A percentile compares a stretch with the other conserved stretches of the same genome.
Evolutionary conservation across 1,140 invertebrate genomes (phyloP).

Genomic region (Tribolium castaneum): DNA sequence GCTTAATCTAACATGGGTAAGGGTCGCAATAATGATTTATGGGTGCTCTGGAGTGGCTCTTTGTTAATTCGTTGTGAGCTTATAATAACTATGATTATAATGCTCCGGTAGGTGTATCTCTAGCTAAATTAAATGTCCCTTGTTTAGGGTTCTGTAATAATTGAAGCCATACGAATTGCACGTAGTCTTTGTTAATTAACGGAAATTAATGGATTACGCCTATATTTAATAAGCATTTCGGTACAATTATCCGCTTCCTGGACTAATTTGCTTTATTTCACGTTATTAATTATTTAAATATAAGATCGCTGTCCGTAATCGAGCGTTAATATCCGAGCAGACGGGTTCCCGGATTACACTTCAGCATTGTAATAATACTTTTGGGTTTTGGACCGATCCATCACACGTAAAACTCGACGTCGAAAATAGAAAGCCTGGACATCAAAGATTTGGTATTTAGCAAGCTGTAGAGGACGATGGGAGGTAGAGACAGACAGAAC

Average conservation of each 20-base stretch:
- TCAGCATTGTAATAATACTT: background rate
- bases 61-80: background rate
- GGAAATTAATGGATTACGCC: conserved; percentile 48
- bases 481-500: conserved; percentile 34
- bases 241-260: conserved; percentile 38
- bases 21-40: background rate
- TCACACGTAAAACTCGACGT: conserved; percentile 6
- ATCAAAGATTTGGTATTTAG: conserved; percentile 33
- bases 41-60: background rate
- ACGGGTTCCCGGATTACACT: background rate
- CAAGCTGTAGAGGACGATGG: conserved; percentile 22
- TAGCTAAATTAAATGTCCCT: conserved; percentile 25
- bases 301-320: conserved; percentile 38
- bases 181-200: conserved; percentile 44
- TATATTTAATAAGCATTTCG: conserved; percentile 43
- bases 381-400: background rate
- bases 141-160: conserved; percentile 22
- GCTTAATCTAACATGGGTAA: too few species aligned
- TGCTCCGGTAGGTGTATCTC: background rate
- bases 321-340: conserved; percentile 27
- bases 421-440: conserved; percentile 16
- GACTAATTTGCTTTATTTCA: conserved; percentile 45
- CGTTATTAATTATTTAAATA: conserved; percentile 43
- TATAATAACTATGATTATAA: conserved; percentile 1
- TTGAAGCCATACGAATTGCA: conserved; percentile 30